Evolutionary conservation across 2,888 invertebrate species (phyloP), one percentile per base, ranked within the genome.

Genomic region (Ochropleura leucogaster): DNA sequence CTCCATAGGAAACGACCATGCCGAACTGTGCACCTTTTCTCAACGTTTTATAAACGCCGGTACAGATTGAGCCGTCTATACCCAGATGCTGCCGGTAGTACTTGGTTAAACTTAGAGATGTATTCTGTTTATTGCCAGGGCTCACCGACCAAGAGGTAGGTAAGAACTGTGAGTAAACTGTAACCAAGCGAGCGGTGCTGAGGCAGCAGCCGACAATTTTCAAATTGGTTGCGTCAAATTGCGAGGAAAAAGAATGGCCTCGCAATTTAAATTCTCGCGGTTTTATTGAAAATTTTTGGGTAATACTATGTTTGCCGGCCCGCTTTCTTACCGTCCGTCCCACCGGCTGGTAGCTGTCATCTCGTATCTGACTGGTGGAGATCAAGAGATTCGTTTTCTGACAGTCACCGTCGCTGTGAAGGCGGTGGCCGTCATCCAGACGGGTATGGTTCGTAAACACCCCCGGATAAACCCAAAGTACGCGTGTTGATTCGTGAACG

Each of bases 361-460:
- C 62, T 44, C n/a, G n/a, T 42, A 42, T 10, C 44, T 44, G 62
- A n/a, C 62, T 44, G n/a, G 12, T n/a, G 1, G 4, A 44, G n/a
- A 44, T 62, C 12, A 14, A 18, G 14, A 12, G 62, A 62, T 62
- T 14, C 44, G 12, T n/a, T 62, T 62, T 44, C 62, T 62, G n/a
- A 62, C 62, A 62, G 62, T 62, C 62, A 62, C 62, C 12, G 62
- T 14, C 44, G 44, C n/a, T 62, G 44, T 44, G n/a, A 7, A 62
- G 44, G 42, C 12, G 12, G 12, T 6, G n/a, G 12, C 44, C n/a
- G n/a, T 12, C 60, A 62, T 62, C 44, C 62, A 44, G 42, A 6
- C 44, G n/a, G 62, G 1, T n/a, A 8, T 20, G 44, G 44, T n/a
- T 30, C 14, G 62, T 44, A 44, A 14, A 44, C 44, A 62, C 62